phyloP scores from a whole-genome alignment of 2,888 invertebrate species.

The Tiphia femorata region DNA sequence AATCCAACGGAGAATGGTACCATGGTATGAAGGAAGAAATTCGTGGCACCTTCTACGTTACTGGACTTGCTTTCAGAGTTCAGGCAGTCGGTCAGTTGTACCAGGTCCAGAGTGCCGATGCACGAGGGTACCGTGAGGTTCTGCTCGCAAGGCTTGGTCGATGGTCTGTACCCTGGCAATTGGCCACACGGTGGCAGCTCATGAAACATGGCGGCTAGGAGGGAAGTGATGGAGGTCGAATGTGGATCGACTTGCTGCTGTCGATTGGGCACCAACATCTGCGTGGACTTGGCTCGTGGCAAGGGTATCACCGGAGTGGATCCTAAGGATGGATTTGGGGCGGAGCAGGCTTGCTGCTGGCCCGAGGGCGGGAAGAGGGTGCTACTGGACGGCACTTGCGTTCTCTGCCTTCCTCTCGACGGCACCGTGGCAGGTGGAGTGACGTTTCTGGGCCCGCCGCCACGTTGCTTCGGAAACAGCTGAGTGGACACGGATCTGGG shows the following conservation, averaged over 20 bases:
- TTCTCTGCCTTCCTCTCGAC: constrained; percentile 55
- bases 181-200: constrained; percentile 58
- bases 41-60: no score
- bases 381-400: constrained; percentile 51
- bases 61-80: constrained; percentile 38
- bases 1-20: no score
- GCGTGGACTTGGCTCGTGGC: constrained; percentile 67
- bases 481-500: constrained; percentile 69
- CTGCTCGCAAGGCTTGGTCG: constrained; percentile 44
- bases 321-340: constrained; percentile 65
- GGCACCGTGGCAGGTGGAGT: constrained; percentile 61
- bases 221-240: constrained; percentile 60
- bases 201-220: constrained; percentile 65
- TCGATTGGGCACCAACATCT: constrained; percentile 59
- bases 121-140: constrained; percentile 53
- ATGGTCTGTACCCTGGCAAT: constrained; percentile 59
- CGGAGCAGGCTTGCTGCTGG: constrained; percentile 64
- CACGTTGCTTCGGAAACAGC: constrained; percentile 61
- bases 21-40: no score
- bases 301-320: constrained; percentile 61
- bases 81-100: constrained; percentile 54
- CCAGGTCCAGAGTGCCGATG: constrained; percentile 52
- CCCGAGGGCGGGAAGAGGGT: constrained; percentile 58
- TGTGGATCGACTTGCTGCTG: constrained; percentile 43
- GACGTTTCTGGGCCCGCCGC: constrained; percentile 37